A percentile compares a stretch with the other conserved stretches of the same genome.
These are phyloP conservation scores for Monopterus albus DNA, from an alignment of 2,113 vertebrate species.

Conservation along the genomic window DNA sequence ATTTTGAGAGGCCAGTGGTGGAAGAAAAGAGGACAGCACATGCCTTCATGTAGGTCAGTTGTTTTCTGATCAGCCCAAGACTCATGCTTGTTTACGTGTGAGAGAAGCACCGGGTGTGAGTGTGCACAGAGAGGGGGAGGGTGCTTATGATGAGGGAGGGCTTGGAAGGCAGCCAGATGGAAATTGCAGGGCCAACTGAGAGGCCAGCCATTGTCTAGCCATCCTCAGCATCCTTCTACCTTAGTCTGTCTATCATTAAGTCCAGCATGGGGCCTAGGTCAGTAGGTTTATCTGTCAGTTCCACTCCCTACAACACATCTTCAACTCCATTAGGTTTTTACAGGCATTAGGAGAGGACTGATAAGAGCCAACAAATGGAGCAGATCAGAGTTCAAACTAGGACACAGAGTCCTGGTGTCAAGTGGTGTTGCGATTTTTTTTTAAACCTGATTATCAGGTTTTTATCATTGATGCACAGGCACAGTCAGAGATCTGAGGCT, in stretches of 20 bases:
- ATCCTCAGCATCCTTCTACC: slow-evolving; percentile 62
- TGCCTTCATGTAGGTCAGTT: slow-evolving; percentile 81
- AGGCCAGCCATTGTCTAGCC: slow-evolving; percentile 69
- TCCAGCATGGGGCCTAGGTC: slow-evolving; percentile 38
- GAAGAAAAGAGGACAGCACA: slow-evolving; percentile 57
- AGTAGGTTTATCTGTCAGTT: slow-evolving; percentile 35
- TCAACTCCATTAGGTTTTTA: slow-evolving; percentile 17
- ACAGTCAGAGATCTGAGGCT: slow-evolving; percentile 24
- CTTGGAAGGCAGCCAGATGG: slow-evolving; percentile 78
- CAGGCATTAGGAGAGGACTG: slow-evolving; percentile 6
- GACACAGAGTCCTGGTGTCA: slow-evolving; percentile 46
- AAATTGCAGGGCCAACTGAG: slow-evolving; percentile 66
- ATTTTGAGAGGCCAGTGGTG: slow-evolving; percentile 51
- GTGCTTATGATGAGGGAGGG: slow-evolving; percentile 44
- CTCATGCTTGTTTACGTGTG: slow-evolving; percentile 81
- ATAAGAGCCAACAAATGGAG: slow-evolving; percentile 29
- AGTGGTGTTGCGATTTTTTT: slow-evolving; percentile 5
- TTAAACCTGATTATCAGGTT: slow-evolving; percentile 25
- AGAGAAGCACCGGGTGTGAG: slow-evolving; percentile 65
- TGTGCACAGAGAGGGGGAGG: slow-evolving; percentile 58
- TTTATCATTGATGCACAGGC: slow-evolving; percentile 54
- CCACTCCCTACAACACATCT: neutral
- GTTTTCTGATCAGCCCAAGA: slow-evolving; percentile 80
- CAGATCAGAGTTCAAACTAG: slow-evolving; percentile 58
- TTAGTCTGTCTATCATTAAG: slow-evolving; percentile 50